phyloP scores from a whole-genome alignment of 2,113 vertebrate species.

The Gambusia holbrooki region DNA sequence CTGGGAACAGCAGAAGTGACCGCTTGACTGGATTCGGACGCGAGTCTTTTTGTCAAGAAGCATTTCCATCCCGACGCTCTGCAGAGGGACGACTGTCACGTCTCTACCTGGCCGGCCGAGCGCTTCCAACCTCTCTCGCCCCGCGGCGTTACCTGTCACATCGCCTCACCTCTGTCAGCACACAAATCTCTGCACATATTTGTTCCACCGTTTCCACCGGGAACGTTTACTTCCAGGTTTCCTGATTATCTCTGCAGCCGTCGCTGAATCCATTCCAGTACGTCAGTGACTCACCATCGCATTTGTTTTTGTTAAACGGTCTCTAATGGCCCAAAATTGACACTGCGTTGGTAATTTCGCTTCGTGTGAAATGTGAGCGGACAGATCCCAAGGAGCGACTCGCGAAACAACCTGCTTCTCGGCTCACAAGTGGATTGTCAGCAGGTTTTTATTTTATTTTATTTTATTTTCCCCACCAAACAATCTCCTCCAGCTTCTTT shows the following conservation, averaged over 20 bases:
- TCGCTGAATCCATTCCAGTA: no score
- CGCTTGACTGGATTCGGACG: conserved; percentile 65
- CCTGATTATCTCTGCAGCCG: background rate
- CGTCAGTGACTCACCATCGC: no score
- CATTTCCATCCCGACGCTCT: conserved; percentile 65
- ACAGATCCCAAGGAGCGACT: no score
- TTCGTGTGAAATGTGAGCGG: no score
- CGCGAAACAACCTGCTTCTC: no score
- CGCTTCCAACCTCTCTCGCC: background rate
- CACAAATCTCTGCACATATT: conserved; percentile 2
- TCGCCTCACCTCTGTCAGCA: conserved; percentile 41
- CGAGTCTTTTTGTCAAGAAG: conserved; percentile 80
- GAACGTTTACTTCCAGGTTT: background rate
- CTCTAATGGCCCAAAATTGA: no score
- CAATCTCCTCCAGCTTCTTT: background rate
- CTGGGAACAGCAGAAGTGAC: conserved; percentile 60
- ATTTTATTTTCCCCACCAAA: background rate
- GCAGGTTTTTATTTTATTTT: background rate
- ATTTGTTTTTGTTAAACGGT: no score
- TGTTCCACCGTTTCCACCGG: background rate
- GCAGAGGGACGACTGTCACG: conserved; percentile 56
- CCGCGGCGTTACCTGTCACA: conserved; percentile 54
- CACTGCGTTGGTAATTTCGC: no score
- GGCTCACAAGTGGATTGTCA: background rate
- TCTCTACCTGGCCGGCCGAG: conserved; percentile 59